Percentiles rank a stretch among this genome's conserved stretches.
These are phyloP conservation scores for Thelaira solivaga DNA, from an alignment of 2,888 invertebrate species.

Conservation along the genomic window DNA sequence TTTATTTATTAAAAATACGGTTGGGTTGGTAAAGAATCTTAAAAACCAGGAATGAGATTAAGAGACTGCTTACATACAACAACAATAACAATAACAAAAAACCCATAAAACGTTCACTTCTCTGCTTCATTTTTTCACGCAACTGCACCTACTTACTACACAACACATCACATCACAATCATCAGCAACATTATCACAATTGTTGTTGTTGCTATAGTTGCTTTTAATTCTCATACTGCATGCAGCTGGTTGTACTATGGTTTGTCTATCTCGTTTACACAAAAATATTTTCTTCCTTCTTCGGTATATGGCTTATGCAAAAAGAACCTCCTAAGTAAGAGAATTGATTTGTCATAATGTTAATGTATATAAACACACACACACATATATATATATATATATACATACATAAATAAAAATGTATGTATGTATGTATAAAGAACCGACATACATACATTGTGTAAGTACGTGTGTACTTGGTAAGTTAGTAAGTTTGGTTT, in stretches of 20 bases:
- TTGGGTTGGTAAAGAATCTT: neutral
- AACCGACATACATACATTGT: no score
- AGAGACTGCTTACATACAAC: conserved; percentile 19
- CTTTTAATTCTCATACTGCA: conserved; percentile 7
- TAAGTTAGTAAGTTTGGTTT: neutral
- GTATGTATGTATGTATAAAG: no score
- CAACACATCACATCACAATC: neutral
- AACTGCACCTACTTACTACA: neutral
- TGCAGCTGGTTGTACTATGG: neutral
- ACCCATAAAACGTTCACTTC: neutral
- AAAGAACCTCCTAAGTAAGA: conserved; percentile 4
- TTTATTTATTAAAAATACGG: neutral
- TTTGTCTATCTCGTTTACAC: conserved; percentile 14
- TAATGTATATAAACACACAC: no score
- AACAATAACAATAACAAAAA: neutral
- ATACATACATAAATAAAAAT: no score
- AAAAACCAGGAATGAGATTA: conserved; percentile 32
- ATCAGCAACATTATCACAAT: no score
- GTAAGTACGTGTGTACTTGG: no score
- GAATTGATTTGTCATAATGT: neutral
- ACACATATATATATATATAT: no score
- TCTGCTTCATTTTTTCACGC: neutral
- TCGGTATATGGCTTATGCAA: neutral
- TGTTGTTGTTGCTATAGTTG: no score
- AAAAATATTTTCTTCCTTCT: conserved; percentile 21